phyloP scores from a whole-genome alignment of 2,113 vertebrate genomes.

The Myxocyprinus asiaticus region DNA sequence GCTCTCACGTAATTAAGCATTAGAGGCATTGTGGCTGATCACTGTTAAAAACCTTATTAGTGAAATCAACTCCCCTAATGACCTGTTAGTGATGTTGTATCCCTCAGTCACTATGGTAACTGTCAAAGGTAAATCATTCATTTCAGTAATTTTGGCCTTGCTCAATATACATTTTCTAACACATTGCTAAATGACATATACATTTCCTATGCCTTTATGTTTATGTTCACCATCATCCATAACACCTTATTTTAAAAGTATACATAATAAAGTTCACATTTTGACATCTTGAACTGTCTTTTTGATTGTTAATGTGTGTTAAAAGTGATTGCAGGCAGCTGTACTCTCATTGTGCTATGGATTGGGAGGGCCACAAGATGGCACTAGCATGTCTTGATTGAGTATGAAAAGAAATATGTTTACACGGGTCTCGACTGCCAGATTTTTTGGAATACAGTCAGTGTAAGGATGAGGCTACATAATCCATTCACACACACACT shows the following conservation, averaged over 20 bases:
- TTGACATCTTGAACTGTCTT: no score
- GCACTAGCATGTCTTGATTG: conserved; percentile 49
- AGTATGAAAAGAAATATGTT: not conserved
- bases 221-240: no score
- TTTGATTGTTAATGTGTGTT: no score
- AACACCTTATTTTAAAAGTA: no score
- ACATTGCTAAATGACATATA: no score
- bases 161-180: no score
- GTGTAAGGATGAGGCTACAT: not conserved
- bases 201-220: no score
- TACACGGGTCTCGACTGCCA: no score
- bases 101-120: conserved; percentile 41
- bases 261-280: not conserved
- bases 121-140: not conserved
- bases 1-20: conserved; percentile 25
- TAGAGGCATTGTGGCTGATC: conserved; percentile 27
- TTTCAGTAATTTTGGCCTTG: no score
- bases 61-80: conserved; percentile 58
- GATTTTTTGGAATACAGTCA: not conserved
- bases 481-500: not conserved
- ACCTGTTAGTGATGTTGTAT: conserved; percentile 44
- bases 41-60: conserved; percentile 51
- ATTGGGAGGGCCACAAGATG: conserved; percentile 64
- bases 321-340: not conserved
- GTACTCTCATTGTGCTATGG: conserved; percentile 16